phyloP scores from a whole-genome alignment of 2,113 vertebrate species.

The Ammodytes dubius region DNA sequence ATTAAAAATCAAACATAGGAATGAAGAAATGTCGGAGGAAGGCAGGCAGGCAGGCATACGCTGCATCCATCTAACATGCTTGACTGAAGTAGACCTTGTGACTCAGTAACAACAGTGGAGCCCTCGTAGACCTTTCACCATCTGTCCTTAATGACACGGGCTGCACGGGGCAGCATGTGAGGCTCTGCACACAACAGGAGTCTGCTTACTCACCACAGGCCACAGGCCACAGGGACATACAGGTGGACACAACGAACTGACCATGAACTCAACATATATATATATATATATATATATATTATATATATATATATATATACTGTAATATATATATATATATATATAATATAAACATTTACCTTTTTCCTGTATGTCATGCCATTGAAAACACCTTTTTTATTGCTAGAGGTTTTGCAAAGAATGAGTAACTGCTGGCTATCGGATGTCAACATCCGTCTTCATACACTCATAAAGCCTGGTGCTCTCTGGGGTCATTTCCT shows the following conservation, averaged over 20 bases:
- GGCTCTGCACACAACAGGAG: not conserved
- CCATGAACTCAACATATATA: not conserved
- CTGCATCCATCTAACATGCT: not conserved
- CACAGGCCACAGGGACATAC: not conserved
- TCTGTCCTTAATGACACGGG: conserved; percentile 40
- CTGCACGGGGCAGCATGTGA: conserved; percentile 25
- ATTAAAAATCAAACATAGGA: not conserved
- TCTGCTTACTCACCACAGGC: conserved; percentile 9
- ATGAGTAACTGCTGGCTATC: conserved; percentile 18
- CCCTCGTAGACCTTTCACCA: conserved; percentile 49
- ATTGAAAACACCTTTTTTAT: conserved; percentile 4
- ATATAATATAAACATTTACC: not conserved
- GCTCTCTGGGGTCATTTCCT: conserved; percentile 16
- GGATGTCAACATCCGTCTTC: conserved; percentile 5
- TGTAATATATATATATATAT: no score
- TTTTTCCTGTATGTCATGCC: not conserved
- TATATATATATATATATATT: no score
- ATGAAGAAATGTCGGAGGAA: not conserved
- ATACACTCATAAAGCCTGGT: not conserved
- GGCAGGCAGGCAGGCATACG: not conserved
- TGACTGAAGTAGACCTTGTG: conserved; percentile 35
- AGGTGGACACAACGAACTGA: conserved; percentile 12
- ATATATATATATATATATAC: no score
- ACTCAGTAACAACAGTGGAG: conserved; percentile 32
- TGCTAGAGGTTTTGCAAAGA: not conserved